Percentiles rank a stretch among this genome's conserved stretches.
phyloP scores from a whole-genome alignment of 2,113 vertebrate genomes.

The Leptobrachium ailaonicum region DNA sequence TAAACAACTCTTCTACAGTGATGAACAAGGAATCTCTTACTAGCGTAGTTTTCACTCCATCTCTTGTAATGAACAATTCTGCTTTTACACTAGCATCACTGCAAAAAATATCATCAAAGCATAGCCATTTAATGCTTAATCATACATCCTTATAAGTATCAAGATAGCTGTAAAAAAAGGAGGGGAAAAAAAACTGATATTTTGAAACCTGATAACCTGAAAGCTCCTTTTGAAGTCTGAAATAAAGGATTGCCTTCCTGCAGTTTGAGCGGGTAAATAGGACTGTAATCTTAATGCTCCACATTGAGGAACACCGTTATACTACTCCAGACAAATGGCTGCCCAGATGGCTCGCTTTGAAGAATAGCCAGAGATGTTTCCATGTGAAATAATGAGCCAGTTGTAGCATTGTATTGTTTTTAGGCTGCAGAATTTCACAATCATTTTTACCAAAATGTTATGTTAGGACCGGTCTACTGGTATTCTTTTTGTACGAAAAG shows the following conservation, averaged over 20 bases:
- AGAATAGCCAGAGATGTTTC: background rate
- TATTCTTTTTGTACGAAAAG: too few species aligned
- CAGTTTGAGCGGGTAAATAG: background rate
- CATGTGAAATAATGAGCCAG: background rate
- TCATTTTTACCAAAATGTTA: too few species aligned
- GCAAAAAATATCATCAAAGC: background rate
- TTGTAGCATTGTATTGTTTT: background rate
- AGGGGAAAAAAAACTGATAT: background rate
- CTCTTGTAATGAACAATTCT: background rate
- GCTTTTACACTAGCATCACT: background rate
- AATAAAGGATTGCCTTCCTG: background rate
- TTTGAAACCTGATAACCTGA: background rate
- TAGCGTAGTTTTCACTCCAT: too few species aligned
- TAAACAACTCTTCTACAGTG: too few species aligned
- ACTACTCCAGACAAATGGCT: background rate
- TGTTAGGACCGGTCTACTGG: too few species aligned
- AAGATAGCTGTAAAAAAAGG: background rate
- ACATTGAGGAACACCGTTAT: background rate
- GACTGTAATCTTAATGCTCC: background rate
- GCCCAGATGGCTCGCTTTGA: background rate
- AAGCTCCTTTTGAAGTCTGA: conserved; percentile 6
- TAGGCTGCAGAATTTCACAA: background rate
- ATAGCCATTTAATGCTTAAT: background rate
- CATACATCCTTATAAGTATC: background rate
- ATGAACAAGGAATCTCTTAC: too few species aligned